phyloP scores from a whole-genome alignment of 2,888 invertebrate genomes.

The Drosophila tanythrix region DNA sequence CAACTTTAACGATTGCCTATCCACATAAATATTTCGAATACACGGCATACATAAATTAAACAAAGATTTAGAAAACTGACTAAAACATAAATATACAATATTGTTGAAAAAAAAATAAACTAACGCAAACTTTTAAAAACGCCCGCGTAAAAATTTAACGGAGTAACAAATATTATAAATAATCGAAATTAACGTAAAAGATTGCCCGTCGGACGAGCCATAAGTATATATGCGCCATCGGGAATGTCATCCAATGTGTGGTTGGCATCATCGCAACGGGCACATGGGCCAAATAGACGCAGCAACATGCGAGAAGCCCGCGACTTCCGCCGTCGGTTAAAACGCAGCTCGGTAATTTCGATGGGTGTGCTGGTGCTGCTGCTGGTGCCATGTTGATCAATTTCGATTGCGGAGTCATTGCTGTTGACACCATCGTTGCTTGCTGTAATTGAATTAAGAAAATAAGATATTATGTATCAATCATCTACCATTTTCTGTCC shows the following conservation, averaged over 20 bases:
- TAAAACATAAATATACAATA: constrained; percentile 41
- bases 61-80: constrained; percentile 22
- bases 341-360: neutral
- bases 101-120: constrained; percentile 14
- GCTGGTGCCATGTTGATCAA: constrained; percentile 64
- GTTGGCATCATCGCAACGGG: constrained; percentile 72
- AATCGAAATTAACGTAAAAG: constrained; percentile 39
- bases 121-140: constrained; percentile 18
- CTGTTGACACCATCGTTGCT: constrained; percentile 32
- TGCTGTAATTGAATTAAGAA: constrained; percentile 3
- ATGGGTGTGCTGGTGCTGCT: constrained; percentile 22
- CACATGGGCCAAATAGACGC: constrained; percentile 78
- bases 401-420: constrained; percentile 81
- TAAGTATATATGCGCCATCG: constrained; percentile 70
- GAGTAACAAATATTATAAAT: constrained; percentile 12
- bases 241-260: constrained; percentile 53
- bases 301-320: constrained; percentile 71
- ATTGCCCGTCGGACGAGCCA: constrained; percentile 46
- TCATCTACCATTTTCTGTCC: neutral
- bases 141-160: constrained; percentile 28
- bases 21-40: constrained; percentile 11
- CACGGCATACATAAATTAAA: constrained; percentile 27
- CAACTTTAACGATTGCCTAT: neutral
- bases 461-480: neutral
- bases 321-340: constrained; percentile 48